Percentiles rank a stretch among this genome's conserved stretches.
phyloP scores from a whole-genome alignment of 2,797 vertebrate genomes.

The Aplochiton taeniatus region DNA sequence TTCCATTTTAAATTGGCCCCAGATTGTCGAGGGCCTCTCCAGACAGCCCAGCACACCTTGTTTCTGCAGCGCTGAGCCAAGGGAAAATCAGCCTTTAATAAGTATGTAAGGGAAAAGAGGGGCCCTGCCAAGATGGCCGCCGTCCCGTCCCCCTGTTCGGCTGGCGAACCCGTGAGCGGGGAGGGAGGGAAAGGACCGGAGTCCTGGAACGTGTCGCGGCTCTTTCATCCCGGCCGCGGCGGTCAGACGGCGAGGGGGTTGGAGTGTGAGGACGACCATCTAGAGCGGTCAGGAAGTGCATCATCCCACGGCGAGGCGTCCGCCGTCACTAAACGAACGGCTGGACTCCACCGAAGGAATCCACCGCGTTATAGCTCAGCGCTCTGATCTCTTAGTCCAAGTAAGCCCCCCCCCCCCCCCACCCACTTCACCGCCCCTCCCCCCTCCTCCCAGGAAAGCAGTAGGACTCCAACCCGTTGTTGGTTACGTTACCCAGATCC shows the following conservation, averaged over 20 bases:
- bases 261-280: slow-evolving; percentile 36
- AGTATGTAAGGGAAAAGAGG: slow-evolving; percentile 54
- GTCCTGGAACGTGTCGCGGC: slow-evolving; percentile 45
- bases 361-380: too few relatives aligned
- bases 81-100: slow-evolving; percentile 56
- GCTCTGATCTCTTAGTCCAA: too few relatives aligned
- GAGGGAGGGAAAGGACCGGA: slow-evolving; percentile 48
- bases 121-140: slow-evolving; percentile 62
- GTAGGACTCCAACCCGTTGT: neutral
- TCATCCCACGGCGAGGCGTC: too few relatives aligned
- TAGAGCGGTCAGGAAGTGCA: neutral
- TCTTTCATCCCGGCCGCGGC: slow-evolving; percentile 42
- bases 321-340: neutral
- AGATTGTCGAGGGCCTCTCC: slow-evolving; percentile 31
- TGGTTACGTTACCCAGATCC: slow-evolving; percentile 24
- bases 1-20: slow-evolving; percentile 41
- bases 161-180: slow-evolving; percentile 41
- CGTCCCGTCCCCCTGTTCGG: slow-evolving; percentile 52
- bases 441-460: neutral
- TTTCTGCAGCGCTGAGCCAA: slow-evolving; percentile 37
- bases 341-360: neutral
- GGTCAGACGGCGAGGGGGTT: slow-evolving; percentile 41
- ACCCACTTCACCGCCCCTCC: too few relatives aligned
- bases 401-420: too few relatives aligned
- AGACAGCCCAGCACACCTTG: slow-evolving; percentile 56